Base-by-base conservation (phyloP, 2,888 invertebrate genomes). In the Theretra japonica region DNA sequence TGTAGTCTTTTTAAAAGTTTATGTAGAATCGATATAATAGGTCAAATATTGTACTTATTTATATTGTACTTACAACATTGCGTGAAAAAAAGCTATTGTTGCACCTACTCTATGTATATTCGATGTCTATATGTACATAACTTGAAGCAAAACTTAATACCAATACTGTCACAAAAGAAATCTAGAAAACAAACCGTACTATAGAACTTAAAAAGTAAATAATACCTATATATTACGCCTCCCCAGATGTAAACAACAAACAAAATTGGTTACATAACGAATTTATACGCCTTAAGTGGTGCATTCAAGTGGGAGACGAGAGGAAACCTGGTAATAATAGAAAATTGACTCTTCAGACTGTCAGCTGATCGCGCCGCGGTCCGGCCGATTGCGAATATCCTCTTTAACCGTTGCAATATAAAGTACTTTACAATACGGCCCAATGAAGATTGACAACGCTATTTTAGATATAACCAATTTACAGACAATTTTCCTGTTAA, bases 321-420 rank as follows among this genome's bases (percentile, higher is more conserved):
- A 65, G 21, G 48, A n/a, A 23, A 48, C 65, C 41, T 17, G 23
- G 2, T 65, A 65, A 65, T 65, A 65, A 65, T 65, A 65, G 41
- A 65, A 65, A 65, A 65, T 65, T 65, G 65, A 48, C 21, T 65
- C 41, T 65, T 48, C 41, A 48, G 48, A 4, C 41, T 41, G 62
- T 65, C 65, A 65, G 53, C 56, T 53, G 56, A 56, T 53, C n/a
- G 33, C 28, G 6, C 8, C 69, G 25, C 53, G n/a, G 28, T 30
- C 30, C 21, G 28, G 21, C n/a, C 56, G 53, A 57, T 69, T 57
- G 69, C n/a, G 69, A 56, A 56, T 65, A 41, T 65, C 48, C 65
- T 65, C 23, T 65, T 65, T 65, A 65, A 65, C 41, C 65, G 41
- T 48, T 41, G 15, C 23, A 21, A 17, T 11, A 48, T 48, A 48